phyloP scores from a whole-genome alignment of 2,888 invertebrate species.

The Acanthosoma haemorrhoidale region DNA sequence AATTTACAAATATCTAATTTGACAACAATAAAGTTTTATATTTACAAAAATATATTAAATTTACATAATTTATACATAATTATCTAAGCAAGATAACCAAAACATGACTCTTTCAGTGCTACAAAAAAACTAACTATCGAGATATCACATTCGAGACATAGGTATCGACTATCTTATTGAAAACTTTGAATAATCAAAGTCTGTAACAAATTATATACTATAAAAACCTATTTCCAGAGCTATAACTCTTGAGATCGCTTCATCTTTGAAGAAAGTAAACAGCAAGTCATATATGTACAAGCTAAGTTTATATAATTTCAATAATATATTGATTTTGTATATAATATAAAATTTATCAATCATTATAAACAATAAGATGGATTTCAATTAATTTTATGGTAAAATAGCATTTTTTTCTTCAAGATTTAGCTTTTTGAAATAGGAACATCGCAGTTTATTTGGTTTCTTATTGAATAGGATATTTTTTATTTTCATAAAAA shows the following conservation, averaged over 20 bases:
- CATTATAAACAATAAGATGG: too few relatives aligned
- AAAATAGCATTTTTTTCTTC: too few relatives aligned
- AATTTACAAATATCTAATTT: not conserved
- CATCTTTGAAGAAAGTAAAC: not conserved
- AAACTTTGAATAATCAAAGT: not conserved
- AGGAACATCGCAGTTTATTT: too few relatives aligned
- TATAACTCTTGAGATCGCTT: constrained; percentile 1
- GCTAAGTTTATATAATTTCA: too few relatives aligned
- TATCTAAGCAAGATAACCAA: not conserved
- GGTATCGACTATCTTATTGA: not conserved
- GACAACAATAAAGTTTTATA: constrained; percentile 7
- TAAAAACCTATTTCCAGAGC: not conserved
- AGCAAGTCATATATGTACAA: too few relatives aligned
- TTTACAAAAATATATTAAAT: not conserved
- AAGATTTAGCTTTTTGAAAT: too few relatives aligned
- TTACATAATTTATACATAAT: not conserved
- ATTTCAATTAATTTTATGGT: too few relatives aligned
- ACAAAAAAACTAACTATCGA: not conserved
- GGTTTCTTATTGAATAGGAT: too few relatives aligned
- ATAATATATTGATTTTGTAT: too few relatives aligned
- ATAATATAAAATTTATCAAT: too few relatives aligned
- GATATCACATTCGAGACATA: not conserved
- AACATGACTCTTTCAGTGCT: not conserved
- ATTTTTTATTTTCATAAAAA: too few relatives aligned
- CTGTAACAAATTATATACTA: not conserved